Evolutionary conservation across 2,797 vertebrate species (phyloP).

Genomic region (Tarsius wallacei): DNA sequence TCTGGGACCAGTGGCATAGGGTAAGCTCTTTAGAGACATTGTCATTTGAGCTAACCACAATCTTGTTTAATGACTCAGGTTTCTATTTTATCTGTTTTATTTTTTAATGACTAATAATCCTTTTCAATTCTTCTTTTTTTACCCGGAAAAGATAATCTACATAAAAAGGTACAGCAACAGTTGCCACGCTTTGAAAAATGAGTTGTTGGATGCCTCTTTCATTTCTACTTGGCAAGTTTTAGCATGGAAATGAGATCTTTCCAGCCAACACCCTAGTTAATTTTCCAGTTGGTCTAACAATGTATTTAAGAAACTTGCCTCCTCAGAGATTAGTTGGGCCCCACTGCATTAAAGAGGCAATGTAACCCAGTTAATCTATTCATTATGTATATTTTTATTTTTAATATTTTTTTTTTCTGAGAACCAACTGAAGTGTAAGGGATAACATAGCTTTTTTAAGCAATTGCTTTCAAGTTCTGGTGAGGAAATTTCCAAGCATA

Average conservation of each 20-base stretch:
- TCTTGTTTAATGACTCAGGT: neutral
- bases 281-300: conserved; percentile 77
- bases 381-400: conserved; percentile 70
- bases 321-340: conserved; percentile 74
- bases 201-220: neutral
- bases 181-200: neutral
- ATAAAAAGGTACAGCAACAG: neutral
- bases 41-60: neutral
- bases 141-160: neutral
- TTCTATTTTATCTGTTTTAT: neutral
- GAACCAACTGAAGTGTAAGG: conserved; percentile 18
- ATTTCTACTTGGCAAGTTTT: conserved; percentile 53
- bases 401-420: neutral
- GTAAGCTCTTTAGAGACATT: neutral
- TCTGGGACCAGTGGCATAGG: too few relatives aligned
- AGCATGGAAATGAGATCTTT: conserved; percentile 43
- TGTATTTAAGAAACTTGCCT: conserved; percentile 48
- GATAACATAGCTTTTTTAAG: conserved; percentile 51
- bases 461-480: neutral
- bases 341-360: conserved; percentile 40
- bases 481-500: neutral
- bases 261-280: conserved; percentile 52
- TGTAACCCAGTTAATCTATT: conserved; percentile 64
- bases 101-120: neutral
- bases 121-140: conserved; percentile 19